Percentiles rank a stretch among this genome's conserved stretches.
Conservation (phyloP, 1,140 invertebrate species). For the Nylanderia fulva region DNA sequence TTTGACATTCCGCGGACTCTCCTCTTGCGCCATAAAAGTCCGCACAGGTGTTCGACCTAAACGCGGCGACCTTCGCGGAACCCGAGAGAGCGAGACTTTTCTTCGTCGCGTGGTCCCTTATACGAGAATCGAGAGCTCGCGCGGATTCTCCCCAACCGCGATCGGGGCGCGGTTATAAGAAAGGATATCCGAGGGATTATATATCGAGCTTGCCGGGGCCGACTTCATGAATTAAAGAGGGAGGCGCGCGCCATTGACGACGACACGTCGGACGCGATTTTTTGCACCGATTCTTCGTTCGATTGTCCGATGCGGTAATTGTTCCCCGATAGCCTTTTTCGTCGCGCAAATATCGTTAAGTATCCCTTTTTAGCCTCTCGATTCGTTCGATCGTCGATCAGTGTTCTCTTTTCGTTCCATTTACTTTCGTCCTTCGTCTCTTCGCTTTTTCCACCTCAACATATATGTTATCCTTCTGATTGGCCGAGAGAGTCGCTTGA, state of each 20-base stretch:
- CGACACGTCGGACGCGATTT: conserved; percentile 77
- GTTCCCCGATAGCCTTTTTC: conserved; percentile 67
- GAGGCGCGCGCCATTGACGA: conserved; percentile 74
- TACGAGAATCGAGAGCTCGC: conserved; percentile 63
- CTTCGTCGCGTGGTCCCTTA: conserved; percentile 73
- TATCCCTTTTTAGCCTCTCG: not conserved
- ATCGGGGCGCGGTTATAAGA: conserved; percentile 53
- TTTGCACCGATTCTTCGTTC: conserved; percentile 58
- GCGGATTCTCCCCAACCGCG: conserved; percentile 54
- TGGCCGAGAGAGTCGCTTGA: conserved; percentile 71
- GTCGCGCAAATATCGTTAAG: not conserved
- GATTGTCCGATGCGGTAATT: conserved; percentile 75
- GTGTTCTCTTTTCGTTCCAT: not conserved
- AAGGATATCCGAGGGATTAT: conserved; percentile 59
- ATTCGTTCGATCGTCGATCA: conserved; percentile 1
- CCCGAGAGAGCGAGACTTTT: conserved; percentile 58
- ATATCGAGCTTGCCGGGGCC: conserved; percentile 19
- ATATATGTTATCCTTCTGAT: conserved; percentile 72
- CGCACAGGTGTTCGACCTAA: conserved; percentile 79
- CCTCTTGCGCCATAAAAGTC: conserved; percentile 69
- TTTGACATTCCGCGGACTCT: not conserved
- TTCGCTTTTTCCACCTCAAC: conserved; percentile 73
- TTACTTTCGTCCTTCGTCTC: not conserved
- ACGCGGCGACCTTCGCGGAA: conserved; percentile 78
- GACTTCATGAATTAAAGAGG: conserved; percentile 82